phyloP scores from a whole-genome alignment of 2,888 invertebrate species.

The Drosophila atroscutellata region DNA sequence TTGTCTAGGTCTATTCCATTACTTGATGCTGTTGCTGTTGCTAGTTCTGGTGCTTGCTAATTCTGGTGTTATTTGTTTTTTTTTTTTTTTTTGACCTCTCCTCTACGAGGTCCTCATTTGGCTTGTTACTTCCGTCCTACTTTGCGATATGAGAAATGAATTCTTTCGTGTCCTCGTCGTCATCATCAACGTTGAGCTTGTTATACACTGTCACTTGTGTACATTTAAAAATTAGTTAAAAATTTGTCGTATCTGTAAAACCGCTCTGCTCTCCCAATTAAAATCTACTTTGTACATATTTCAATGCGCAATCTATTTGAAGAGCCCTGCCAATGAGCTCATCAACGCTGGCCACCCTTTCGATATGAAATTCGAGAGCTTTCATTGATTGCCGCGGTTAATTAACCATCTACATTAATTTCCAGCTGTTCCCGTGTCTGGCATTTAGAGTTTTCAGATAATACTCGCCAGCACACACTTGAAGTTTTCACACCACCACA shows the following conservation, averaged over 20 bases:
- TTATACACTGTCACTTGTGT: constrained; percentile 54
- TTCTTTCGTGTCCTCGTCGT: constrained; percentile 51
- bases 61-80: background rate
- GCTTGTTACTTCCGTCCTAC: constrained; percentile 1
- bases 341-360: constrained; percentile 17
- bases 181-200: constrained; percentile 49
- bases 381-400: constrained; percentile 49
- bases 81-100: background rate
- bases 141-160: constrained; percentile 69
- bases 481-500: constrained; percentile 13
- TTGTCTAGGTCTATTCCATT: constrained; percentile 4
- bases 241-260: constrained; percentile 54
- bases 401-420: constrained; percentile 54
- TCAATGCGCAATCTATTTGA: constrained; percentile 36
- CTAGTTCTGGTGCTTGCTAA: background rate
- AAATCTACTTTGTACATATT: constrained; percentile 56
- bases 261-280: constrained; percentile 55
- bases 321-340: constrained; percentile 33
- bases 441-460: constrained; percentile 21
- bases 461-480: constrained; percentile 18
- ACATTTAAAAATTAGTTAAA: constrained; percentile 72
- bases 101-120: background rate
- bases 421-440: constrained; percentile 31
- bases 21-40: constrained; percentile 5
- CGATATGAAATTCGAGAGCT: constrained; percentile 17